Evolutionary conservation across 2,888 invertebrate species (phyloP).

Genomic region (Leptarthrus brevirostris): DNA sequence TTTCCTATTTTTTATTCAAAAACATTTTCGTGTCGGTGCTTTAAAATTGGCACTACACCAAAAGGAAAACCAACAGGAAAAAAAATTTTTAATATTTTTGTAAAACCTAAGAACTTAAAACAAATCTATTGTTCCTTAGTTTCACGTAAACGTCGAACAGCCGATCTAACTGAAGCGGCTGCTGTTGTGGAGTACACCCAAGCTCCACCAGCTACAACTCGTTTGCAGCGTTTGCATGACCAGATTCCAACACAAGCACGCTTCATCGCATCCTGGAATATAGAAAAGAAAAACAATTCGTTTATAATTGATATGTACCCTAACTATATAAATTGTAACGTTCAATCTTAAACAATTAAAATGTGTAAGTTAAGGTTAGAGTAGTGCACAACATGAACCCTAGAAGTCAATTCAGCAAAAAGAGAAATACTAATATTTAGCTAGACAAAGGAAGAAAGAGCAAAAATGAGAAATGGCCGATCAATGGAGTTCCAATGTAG

Average conservation of each 20-base stretch:
- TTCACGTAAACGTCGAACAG: conserved; percentile 96
- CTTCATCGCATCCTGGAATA: conserved; percentile 94
- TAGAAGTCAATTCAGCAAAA: too few species aligned
- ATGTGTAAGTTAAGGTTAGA: too few species aligned
- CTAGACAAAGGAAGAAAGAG: too few species aligned
- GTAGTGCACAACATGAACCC: too few species aligned
- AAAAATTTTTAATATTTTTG: not conserved
- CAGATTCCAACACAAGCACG: conserved; percentile 97
- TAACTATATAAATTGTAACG: too few species aligned
- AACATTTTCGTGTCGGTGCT: not conserved
- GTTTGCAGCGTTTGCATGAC: conserved; percentile 97
- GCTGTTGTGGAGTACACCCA: conserved; percentile 99
- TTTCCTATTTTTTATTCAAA: not conserved
- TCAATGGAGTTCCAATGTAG: too few species aligned
- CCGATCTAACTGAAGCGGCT: conserved; percentile 96
- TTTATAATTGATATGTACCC: too few species aligned
- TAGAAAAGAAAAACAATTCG: not conserved
- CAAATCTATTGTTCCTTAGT: conserved; percentile 67
- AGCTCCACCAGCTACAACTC: conserved; percentile 97
- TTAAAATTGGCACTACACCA: conserved; percentile 23
- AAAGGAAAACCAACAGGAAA: conserved; percentile 15
- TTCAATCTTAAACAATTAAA: too few species aligned
- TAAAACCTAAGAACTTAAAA: conserved; percentile 31
- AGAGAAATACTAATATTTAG: too few species aligned
- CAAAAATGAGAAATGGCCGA: too few species aligned